Conservation (phyloP, 2,888 invertebrate species). For the Erebia aethiops region DNA sequence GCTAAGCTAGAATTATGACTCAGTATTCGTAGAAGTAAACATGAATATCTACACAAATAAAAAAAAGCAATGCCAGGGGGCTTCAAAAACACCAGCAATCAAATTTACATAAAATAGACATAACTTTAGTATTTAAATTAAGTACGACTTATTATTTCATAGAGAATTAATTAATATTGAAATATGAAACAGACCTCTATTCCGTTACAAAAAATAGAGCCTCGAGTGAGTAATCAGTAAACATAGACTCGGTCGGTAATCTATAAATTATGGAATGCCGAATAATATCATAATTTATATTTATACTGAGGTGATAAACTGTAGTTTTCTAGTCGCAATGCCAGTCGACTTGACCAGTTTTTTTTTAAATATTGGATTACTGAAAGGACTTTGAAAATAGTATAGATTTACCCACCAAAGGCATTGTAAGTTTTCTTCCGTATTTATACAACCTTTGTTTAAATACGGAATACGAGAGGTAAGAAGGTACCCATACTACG, state of each 20-base stretch:
- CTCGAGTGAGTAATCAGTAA: not conserved
- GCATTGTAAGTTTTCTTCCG: not conserved
- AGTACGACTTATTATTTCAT: not conserved
- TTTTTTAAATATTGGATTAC: not conserved
- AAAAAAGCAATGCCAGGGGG: not conserved
- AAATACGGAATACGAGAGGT: too few species aligned
- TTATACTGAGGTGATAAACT: too few species aligned
- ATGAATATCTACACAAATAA: not conserved
- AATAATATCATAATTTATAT: too few species aligned
- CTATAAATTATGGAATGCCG: too few species aligned
- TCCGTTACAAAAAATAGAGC: not conserved
- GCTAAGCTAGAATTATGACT: too few species aligned
- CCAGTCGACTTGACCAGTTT: not conserved
- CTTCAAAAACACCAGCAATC: not conserved
- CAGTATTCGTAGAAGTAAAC: too few species aligned
- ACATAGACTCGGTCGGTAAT: too few species aligned
- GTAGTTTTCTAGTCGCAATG: too few species aligned
- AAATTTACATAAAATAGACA: not conserved
- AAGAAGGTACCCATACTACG: not conserved
- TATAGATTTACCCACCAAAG: conserved; percentile 4
- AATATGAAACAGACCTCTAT: not conserved
- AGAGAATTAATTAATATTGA: not conserved
- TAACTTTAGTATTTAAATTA: not conserved
- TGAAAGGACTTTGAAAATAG: conserved; percentile 3
- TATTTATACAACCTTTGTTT: not conserved